Conservation (phyloP, 2,113 vertebrate species). For the Crotalus tigris region DNA sequence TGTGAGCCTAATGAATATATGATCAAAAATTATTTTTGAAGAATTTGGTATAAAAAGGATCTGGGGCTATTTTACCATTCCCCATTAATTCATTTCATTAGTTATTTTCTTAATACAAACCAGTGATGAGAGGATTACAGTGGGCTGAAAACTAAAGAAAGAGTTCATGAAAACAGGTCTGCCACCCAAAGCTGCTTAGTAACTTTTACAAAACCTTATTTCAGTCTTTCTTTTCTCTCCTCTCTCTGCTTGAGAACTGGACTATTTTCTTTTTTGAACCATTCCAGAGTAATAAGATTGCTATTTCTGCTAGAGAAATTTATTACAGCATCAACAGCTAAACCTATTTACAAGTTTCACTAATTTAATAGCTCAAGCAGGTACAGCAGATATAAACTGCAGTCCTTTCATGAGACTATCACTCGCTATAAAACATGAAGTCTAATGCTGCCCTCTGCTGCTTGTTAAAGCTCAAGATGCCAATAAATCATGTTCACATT, state of each 20-base stretch:
- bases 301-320: background rate
- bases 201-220: background rate
- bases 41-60: too few species aligned
- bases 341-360: background rate
- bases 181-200: background rate
- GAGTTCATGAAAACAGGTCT: background rate
- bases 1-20: too few species aligned
- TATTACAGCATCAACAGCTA: background rate
- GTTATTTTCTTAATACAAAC: background rate
- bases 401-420: background rate
- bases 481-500: background rate
- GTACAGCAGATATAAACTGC: accelerated
- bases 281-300: background rate
- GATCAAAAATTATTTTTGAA: too few species aligned
- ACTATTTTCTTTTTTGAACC: background rate
- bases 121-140: background rate
- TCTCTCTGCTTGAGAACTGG: background rate
- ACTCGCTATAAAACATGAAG: accelerated
- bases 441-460: constrained; percentile 62
- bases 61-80: too few species aligned
- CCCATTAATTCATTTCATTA: too few species aligned
- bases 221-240: background rate
- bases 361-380: constrained; percentile 3
- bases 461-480: background rate
- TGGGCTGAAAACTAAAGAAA: background rate